Base-by-base conservation (phyloP, 2,797 vertebrate genomes). In the Semaprochilodus insignis region DNA sequence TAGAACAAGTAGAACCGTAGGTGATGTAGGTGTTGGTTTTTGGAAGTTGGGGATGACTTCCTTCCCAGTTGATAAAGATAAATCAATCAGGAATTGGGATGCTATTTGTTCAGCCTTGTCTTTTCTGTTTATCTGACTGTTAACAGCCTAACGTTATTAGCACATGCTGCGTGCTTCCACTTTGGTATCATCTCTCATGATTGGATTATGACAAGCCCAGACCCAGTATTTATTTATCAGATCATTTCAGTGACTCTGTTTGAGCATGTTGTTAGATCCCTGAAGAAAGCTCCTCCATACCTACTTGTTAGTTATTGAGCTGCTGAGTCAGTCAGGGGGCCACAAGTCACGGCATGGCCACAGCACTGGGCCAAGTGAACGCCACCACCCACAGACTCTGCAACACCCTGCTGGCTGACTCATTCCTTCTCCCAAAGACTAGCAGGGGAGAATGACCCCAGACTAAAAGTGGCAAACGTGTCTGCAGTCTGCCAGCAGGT, bases 371-470 rank as follows among this genome's bases (percentile, higher is more conserved):
- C 8, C 3, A 55, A 27, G 27, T 16, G 16, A 54, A n/a, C 21
- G 31, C 57, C 55, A 52, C 51, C 23, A 23, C 62, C 48, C 51
- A 15, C 23, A 0, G 60, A 57, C 48, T 19, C 34, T 34, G 36
- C 66, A 52, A 59, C 76, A 40, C 54, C 36, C 21, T 48, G 63
- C 52, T 72, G 48, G 63, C 80, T 84, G 69, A 83, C 78, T 86
- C 78, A 59, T 70, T 55, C 79, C 71, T n/a, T 34, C 27, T 74
- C 52, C 72, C 27, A 1, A n/a, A 52, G 72, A 31, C 27, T 75
- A 75, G 54, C 62, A 14, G 52, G n/a, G 21, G 54, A 57, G 59
- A 69, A 83, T 70, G 60, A 23, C 54, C 54, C 11, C 36, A 0
- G 52, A 75, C 80, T 44, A 60, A 72, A 57, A 80, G 31, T 69